Evolutionary conservation across 23 tunicate species (phyloP).

Genomic region (Diplosoma virens): DNA sequence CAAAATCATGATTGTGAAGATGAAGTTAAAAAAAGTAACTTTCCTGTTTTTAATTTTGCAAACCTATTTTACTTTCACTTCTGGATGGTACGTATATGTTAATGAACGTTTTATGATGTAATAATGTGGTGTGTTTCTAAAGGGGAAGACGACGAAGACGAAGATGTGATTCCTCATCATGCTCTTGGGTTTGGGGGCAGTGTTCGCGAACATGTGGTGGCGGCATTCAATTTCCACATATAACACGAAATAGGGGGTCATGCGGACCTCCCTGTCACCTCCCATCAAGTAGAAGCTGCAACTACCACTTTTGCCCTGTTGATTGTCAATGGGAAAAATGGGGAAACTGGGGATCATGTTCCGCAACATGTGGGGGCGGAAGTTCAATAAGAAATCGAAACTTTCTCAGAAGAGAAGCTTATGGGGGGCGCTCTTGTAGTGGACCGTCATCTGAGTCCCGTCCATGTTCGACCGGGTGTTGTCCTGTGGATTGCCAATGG

Average conservation of each 20-base stretch:
- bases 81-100: no score
- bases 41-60: no score
- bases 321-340: conserved; percentile 46
- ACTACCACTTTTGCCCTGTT: conserved; percentile 30
- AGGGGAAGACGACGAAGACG: not conserved
- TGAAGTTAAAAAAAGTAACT: no score
- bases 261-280: conserved; percentile 18
- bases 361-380: not conserved
- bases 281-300: conserved; percentile 12
- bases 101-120: no score
- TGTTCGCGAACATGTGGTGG: conserved; percentile 17
- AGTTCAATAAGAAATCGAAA: not conserved
- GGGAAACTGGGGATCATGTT: conserved; percentile 35
- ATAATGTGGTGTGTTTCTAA: no score
- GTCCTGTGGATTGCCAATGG: conserved; percentile 44
- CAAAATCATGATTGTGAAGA: no score
- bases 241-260: not conserved
- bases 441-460: not conserved
- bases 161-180: not conserved
- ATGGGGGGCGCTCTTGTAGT: not conserved
- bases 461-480: not conserved
- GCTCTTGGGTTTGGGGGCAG: not conserved
- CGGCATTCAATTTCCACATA: not conserved
- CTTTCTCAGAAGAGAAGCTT: not conserved
- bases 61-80: no score